Evolutionary conservation across 1,140 invertebrate species (phyloP).

Genomic region (Diprion similis): DNA sequence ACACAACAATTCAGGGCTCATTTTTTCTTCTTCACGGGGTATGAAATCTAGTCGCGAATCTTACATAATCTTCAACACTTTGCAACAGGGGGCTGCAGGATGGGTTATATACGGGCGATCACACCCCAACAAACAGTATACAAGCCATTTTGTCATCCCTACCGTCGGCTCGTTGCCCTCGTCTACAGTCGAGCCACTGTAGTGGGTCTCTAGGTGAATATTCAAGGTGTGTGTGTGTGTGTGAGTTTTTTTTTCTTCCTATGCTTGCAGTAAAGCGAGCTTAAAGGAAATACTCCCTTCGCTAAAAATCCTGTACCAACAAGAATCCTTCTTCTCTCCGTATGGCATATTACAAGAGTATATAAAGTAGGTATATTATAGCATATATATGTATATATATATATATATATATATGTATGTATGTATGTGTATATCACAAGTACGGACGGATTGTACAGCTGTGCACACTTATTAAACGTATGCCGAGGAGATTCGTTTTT

Average conservation of each 20-base stretch:
- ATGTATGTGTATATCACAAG: not conserved
- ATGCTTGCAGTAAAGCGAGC: not conserved
- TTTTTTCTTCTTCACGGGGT: not conserved
- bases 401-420: no score
- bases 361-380: no score
- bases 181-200: not conserved
- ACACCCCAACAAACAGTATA: not conserved
- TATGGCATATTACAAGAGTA: no score
- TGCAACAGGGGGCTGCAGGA: no score
- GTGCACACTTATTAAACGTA: constrained; percentile 1
- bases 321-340: no score
- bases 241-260: not conserved
- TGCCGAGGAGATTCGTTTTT: not conserved
- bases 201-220: not conserved
- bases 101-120: not conserved
- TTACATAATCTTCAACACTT: no score
- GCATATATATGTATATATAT: no score
- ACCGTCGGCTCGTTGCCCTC: not conserved
- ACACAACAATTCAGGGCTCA: not conserved
- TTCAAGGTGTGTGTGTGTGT: not conserved
- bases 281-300: not conserved
- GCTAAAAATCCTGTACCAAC: not conserved
- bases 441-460: not conserved
- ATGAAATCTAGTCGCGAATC: not conserved
- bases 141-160: not conserved